Conservation (phyloP, 1,140 invertebrate genomes). For the Drosophila sulfurigaster region DNA sequence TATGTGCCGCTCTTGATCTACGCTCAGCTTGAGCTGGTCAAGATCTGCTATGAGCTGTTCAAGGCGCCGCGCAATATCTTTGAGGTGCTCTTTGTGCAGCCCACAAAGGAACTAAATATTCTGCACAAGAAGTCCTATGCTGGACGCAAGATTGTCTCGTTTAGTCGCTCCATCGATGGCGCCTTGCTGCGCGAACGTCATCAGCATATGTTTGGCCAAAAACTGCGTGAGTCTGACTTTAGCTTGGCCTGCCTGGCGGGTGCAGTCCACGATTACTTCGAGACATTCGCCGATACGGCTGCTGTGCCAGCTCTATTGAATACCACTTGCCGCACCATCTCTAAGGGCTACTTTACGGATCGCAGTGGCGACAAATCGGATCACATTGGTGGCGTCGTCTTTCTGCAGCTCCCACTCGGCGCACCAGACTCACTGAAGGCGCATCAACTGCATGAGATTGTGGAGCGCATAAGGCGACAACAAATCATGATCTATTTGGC, state of each 20-base stretch:
- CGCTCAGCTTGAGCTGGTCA: conserved; percentile 86
- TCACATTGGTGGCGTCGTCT: conserved; percentile 84
- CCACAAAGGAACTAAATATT: conserved; percentile 86
- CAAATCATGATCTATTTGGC: conserved; percentile 90
- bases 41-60: conserved; percentile 86
- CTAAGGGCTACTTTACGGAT: conserved; percentile 79
- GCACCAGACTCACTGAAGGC: conserved; percentile 76
- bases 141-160: conserved; percentile 91
- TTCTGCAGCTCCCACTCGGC: conserved; percentile 85
- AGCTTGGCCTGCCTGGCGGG: conserved; percentile 86
- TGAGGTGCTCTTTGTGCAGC: conserved; percentile 86
- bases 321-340: conserved; percentile 85
- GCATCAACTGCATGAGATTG: conserved; percentile 86
- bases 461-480: conserved; percentile 87
- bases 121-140: conserved; percentile 90
- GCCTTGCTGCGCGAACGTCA: conserved; percentile 77
- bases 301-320: conserved; percentile 81
- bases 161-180: conserved; percentile 89
- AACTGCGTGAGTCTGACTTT: conserved; percentile 89
- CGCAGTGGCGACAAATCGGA: conserved; percentile 65
- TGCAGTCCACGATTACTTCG: conserved; percentile 74
- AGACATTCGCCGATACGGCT: conserved; percentile 49
- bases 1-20: conserved; percentile 87
- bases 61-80: conserved; percentile 87
- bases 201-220: conserved; percentile 86